Evolutionary conservation across 2,888 invertebrate genomes (phyloP), one percentile per base, ranked within the genome.

Genomic region (Liopterus haemorrhoidalis): DNA sequence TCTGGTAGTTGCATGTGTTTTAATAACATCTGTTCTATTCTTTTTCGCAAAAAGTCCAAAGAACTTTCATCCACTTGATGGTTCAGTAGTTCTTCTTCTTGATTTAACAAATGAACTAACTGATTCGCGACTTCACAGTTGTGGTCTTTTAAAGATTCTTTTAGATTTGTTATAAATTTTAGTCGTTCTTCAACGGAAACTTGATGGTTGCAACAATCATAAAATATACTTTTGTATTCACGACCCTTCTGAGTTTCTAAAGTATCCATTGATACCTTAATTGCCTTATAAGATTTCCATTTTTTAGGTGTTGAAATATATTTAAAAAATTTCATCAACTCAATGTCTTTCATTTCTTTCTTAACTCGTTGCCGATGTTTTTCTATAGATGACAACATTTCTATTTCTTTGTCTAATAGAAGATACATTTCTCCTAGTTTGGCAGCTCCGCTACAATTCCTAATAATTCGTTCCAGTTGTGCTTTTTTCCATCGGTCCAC

Each of bases 161-260:
- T 85, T 52, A 88, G 73, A 31, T 80, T 79, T 1, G 79, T 71
- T 8, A 91, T 67, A 1, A 83, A 74, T 57, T 84, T 79, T 49
- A 89, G 70, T 27, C 87, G 73, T 55, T 83, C 79, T 49, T 81
- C 79, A 14, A 74, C 71, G 1, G 72, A 71, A 48, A 77, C 62
- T 51, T 78, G 73, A 39, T 76, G 70, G 21, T 74, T 70, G 36
- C 70, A 71, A 54, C 91, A 72, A 41, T 79, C 74, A 56, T 79
- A 75, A 62, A 87, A 90, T 11, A 90, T 70, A 54, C 80, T 79
- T 45, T 79, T 79, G 32, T 88, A 72, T 59, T 85, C 82, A 38
- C 81, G 77, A 11, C 87, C 89, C 56, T 81, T 78, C 59, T 90
- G 86, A 14, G 83, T 85, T 62, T 83, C 84, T 38, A 86, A 62